Percentiles rank a stretch among this genome's conserved stretches.
phyloP scores from a whole-genome alignment of 2,113 vertebrate species.

The Brachypodius melanocephalos region DNA sequence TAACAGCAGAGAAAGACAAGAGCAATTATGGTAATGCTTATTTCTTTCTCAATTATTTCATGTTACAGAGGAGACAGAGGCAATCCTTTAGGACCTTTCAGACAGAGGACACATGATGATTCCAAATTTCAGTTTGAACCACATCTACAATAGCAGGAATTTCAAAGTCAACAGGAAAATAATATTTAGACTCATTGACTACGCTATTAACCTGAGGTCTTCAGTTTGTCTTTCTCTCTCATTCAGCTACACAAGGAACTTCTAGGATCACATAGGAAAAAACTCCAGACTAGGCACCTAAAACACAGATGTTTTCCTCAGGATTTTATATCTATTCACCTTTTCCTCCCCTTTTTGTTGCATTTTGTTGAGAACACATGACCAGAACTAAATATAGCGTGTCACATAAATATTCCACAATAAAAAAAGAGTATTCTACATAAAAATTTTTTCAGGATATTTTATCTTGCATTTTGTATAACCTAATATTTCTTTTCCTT shows the following conservation, averaged over 20 bases:
- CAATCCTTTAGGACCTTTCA: neutral
- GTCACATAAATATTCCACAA: neutral
- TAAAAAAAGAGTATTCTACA: neutral
- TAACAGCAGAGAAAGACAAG: neutral
- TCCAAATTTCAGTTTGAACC: neutral
- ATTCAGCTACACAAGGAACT: neutral
- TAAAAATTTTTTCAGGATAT: neutral
- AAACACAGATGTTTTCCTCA: neutral
- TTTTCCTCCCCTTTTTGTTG: neutral
- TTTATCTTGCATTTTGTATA: neutral
- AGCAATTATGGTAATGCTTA: neutral
- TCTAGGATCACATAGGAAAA: neutral
- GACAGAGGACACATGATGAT: neutral
- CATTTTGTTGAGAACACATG: neutral
- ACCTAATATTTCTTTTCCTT: neutral
- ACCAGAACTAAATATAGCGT: neutral
- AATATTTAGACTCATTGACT: neutral
- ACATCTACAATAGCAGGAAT: neutral
- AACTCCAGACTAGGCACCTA: neutral
- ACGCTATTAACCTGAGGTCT: neutral
- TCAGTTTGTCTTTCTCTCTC: neutral
- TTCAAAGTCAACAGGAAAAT: neutral
- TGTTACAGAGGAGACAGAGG: neutral
- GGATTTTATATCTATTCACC: neutral
- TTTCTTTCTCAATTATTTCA: neutral